Evolutionary conservation across 2,113 vertebrate genomes (phyloP).

Genomic region (Cinclus cinclus): DNA sequence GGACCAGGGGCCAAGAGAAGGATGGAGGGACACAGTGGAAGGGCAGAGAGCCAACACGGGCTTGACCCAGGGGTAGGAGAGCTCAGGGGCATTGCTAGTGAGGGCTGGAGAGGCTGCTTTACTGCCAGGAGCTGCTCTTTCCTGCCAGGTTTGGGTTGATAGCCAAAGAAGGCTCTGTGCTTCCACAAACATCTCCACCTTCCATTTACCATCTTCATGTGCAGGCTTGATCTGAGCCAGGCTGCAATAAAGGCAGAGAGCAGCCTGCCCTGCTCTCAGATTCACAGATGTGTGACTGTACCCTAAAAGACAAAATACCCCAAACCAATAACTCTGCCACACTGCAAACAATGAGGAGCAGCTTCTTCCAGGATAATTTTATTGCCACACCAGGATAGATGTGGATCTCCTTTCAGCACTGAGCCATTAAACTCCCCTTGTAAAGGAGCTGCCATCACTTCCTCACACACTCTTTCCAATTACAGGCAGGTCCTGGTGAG

Average conservation of each 20-base stretch:
- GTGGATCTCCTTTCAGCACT: not conserved
- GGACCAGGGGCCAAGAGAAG: not conserved
- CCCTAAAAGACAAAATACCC: not conserved
- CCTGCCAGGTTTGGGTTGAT: not conserved
- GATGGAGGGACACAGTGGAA: not conserved
- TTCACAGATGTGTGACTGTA: not conserved
- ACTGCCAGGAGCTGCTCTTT: not conserved
- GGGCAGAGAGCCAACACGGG: not conserved
- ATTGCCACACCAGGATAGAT: not conserved
- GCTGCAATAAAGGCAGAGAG: not conserved
- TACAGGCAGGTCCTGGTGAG: not conserved
- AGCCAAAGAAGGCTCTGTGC: not conserved
- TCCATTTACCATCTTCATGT: not conserved
- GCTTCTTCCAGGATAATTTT: not conserved
- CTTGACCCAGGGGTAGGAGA: not conserved
- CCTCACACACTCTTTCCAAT: not conserved
- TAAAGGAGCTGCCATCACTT: not conserved
- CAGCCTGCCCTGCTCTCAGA: not conserved
- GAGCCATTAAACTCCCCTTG: not conserved
- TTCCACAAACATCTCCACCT: not conserved
- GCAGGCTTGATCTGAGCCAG: not conserved
- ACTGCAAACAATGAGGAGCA: not conserved
- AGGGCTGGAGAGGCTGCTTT: not conserved
- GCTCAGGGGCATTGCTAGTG: rapidly evolving
- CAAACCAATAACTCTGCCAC: too few relatives aligned